Conservation (phyloP, 2,888 invertebrate species). For the Eretmocerus hayati region DNA sequence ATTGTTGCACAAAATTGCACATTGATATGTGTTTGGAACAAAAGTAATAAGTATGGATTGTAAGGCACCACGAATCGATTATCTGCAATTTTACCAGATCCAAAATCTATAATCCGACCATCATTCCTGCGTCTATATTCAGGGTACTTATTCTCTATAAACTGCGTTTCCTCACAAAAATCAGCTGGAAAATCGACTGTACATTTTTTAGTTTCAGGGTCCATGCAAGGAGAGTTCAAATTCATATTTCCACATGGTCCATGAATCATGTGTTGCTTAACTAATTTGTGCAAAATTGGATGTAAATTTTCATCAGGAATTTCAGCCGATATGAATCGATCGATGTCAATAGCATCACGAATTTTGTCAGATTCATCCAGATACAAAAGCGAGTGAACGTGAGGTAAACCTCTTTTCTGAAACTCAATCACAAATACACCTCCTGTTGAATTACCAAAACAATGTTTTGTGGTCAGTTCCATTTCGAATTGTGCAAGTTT, state of each 20-base stretch:
- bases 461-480: no score
- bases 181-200: neutral
- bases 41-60: no score
- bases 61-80: no score
- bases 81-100: no score
- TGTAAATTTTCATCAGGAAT: neutral
- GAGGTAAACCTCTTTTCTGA: no score
- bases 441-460: neutral
- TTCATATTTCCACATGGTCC: conserved; percentile 3
- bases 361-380: neutral
- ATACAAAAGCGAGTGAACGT: neutral
- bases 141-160: no score
- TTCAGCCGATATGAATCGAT: neutral
- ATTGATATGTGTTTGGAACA: no score
- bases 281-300: neutral
- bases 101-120: no score
- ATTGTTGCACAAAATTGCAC: no score
- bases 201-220: neutral
- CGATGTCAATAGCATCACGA: neutral
- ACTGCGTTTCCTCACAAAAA: no score
- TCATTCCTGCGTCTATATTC: no score
- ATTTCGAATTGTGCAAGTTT: no score
- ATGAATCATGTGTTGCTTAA: conserved; percentile 4
- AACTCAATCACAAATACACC: neutral
- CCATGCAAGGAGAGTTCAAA: conserved; percentile 4